phyloP scores from a whole-genome alignment of 2,113 vertebrate genomes.

The Antigone vipio region DNA sequence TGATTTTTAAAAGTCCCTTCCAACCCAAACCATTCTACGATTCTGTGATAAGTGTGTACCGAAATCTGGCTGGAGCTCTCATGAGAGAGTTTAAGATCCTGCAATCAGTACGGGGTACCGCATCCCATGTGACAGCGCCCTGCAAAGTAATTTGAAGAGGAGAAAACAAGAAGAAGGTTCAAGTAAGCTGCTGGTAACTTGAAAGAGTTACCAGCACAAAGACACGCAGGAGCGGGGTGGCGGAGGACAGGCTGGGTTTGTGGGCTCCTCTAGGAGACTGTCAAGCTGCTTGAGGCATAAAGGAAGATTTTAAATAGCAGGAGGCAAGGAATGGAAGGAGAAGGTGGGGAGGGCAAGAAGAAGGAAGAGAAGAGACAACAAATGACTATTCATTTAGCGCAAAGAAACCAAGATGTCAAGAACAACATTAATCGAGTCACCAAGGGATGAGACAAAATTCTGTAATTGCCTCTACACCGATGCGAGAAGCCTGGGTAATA shows the following conservation, averaged over 20 bases:
- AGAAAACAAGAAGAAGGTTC: not conserved
- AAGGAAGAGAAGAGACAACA: not conserved
- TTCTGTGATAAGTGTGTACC: not conserved
- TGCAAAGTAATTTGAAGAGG: not conserved
- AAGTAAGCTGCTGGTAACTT: not conserved
- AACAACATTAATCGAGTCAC: not conserved
- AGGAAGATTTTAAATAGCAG: not conserved
- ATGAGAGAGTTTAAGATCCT: not conserved
- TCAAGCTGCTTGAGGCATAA: not conserved
- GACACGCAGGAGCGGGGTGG: fast-evolving
- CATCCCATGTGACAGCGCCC: fast-evolving
- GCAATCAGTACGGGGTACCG: too few species aligned
- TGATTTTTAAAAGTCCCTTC: not conserved
- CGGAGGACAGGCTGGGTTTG: not conserved
- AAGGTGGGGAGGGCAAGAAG: not conserved
- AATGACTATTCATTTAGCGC: not conserved
- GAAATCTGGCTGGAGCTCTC: not conserved
- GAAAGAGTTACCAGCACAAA: not conserved
- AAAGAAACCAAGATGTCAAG: not conserved
- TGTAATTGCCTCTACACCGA: not conserved
- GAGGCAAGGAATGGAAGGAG: not conserved
- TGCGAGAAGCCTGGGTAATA: not conserved
- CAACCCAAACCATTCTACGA: not conserved
- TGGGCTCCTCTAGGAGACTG: not conserved
- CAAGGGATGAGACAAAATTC: not conserved